phyloP scores from a whole-genome alignment of 1,140 invertebrate genomes.

The Drosophila mojavensis region DNA sequence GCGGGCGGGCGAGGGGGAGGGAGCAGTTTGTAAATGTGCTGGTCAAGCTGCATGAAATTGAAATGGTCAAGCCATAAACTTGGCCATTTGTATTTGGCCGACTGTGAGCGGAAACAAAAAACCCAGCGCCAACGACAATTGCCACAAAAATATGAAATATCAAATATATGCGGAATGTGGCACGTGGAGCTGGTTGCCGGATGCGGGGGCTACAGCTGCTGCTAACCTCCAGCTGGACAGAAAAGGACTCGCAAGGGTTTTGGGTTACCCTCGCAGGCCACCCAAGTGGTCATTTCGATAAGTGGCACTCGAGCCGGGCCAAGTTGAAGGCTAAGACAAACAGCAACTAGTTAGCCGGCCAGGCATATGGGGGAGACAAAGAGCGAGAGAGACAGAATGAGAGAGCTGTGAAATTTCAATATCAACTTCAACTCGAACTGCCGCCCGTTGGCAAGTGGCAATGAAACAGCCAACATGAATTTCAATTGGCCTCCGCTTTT shows the following conservation, averaged over 20 bases:
- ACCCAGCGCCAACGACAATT: constrained; percentile 27
- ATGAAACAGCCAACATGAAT: constrained; percentile 24
- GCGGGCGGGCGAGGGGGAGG: neutral
- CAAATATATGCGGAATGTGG: constrained; percentile 29
- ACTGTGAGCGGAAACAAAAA: constrained; percentile 64
- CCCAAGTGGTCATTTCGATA: constrained; percentile 41
- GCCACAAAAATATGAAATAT: constrained; percentile 42
- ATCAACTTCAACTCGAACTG: constrained; percentile 24
- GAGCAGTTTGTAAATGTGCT: constrained; percentile 56
- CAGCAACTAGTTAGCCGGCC: neutral
- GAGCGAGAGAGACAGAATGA: neutral
- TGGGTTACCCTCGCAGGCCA: constrained; percentile 8
- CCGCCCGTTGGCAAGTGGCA: constrained; percentile 13
- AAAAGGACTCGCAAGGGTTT: neutral
- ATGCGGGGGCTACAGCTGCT: constrained; percentile 18
- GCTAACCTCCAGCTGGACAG: neutral
- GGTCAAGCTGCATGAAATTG: constrained; percentile 80
- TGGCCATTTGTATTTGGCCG: constrained; percentile 72
- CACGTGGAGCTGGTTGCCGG: constrained; percentile 17
- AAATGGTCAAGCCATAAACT: constrained; percentile 77
- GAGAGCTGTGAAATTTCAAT: constrained; percentile 24
- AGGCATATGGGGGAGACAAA: neutral
- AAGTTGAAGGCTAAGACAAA: constrained; percentile 35
- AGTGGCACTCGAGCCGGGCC: constrained; percentile 26
- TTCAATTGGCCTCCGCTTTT: constrained; percentile 7